Conservation (phyloP, 2,888 invertebrate genomes). For the Lepidonotus clava region DNA sequence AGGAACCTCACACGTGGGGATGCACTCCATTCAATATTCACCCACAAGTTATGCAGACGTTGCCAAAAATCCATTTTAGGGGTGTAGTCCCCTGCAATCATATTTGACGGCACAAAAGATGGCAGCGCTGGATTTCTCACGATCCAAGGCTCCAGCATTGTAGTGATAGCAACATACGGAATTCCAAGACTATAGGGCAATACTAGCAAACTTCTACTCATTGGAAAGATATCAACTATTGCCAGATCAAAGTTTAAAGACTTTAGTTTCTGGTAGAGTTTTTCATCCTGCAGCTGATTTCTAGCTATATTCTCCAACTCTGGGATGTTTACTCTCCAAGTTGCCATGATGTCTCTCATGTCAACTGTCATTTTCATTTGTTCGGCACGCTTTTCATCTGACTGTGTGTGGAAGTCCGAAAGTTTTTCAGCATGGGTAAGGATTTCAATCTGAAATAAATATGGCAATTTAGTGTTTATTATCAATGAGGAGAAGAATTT, state of each 20-base stretch:
- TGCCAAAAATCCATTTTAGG: neutral
- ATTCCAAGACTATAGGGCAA: neutral
- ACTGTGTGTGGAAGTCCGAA: neutral
- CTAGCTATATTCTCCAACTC: neutral
- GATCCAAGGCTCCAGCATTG: neutral
- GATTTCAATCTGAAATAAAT: too few relatives aligned
- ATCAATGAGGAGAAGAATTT: too few relatives aligned
- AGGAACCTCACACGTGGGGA: neutral
- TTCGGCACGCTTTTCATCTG: neutral
- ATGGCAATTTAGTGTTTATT: too few relatives aligned
- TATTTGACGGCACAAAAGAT: neutral
- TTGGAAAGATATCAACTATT: neutral
- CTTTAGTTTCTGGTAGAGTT: neutral
- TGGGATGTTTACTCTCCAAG: neutral
- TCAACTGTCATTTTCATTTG: slow-evolving; percentile 13
- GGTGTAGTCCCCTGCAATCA: neutral
- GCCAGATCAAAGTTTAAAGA: neutral
- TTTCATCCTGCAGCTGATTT: neutral
- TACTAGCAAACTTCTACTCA: neutral
- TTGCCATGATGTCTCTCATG: neutral
- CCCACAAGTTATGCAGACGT: neutral
- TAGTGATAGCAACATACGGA: neutral
- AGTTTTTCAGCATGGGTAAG: too few relatives aligned
- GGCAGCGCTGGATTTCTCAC: neutral
- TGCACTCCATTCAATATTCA: neutral